Evolutionary conservation across 2,797 vertebrate genomes (phyloP).

Genomic region (Cossypha niveicapilla): DNA sequence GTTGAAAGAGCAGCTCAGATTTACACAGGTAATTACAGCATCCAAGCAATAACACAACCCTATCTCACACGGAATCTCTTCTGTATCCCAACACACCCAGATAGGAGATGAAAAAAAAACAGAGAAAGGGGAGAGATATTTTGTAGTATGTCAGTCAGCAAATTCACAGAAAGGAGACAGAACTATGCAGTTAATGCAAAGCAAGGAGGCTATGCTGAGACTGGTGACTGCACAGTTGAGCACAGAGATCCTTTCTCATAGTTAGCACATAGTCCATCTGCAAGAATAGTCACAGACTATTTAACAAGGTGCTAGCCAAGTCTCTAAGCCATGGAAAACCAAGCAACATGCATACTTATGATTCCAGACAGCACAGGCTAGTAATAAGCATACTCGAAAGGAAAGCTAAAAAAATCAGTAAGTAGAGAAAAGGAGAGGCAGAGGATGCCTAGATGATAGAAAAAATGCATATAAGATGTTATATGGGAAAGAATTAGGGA

Average conservation of each 20-base stretch:
- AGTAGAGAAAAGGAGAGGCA: neutral
- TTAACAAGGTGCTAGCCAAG: neutral
- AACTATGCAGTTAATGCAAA: neutral
- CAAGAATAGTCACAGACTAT: neutral
- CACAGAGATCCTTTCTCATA: neutral
- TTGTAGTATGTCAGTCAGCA: neutral
- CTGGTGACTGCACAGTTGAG: neutral
- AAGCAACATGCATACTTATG: neutral
- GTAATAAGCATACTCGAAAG: neutral
- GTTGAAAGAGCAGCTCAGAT: neutral
- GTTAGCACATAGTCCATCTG: fast-evolving
- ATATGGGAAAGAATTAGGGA: neutral
- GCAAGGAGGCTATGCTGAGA: neutral
- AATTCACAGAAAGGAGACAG: neutral
- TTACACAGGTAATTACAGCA: neutral
- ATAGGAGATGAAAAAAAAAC: neutral
- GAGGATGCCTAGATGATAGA: neutral
- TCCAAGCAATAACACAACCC: neutral
- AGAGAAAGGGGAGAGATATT: neutral
- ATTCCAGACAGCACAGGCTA: neutral
- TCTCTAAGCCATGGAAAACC: neutral
- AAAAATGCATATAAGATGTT: neutral
- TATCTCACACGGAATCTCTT: neutral
- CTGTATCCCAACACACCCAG: neutral
- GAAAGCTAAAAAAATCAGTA: neutral